phyloP scores from a whole-genome alignment of 2,888 invertebrate genomes.

The Eristalis pertinax region DNA sequence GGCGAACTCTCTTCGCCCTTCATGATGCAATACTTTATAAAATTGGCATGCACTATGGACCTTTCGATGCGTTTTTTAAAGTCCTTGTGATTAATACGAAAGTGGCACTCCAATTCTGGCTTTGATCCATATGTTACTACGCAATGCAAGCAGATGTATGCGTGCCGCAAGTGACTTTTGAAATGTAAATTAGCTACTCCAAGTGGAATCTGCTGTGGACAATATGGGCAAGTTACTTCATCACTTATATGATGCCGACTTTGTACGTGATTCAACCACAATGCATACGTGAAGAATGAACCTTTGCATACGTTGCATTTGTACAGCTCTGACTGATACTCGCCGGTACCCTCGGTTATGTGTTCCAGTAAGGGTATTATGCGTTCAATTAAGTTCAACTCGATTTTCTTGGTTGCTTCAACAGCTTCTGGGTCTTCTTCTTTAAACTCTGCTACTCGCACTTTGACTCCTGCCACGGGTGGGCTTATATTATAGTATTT shows the following conservation, averaged over 20 bases:
- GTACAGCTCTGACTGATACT: conserved; percentile 55
- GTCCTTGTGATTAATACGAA: conserved; percentile 11
- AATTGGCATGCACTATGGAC: not conserved
- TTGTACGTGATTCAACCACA: conserved; percentile 73
- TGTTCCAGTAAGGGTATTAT: conserved; percentile 36
- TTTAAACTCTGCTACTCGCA: not conserved
- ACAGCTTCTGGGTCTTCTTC: not conserved
- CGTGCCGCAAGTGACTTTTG: conserved; percentile 25
- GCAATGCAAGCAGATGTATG: conserved; percentile 51
- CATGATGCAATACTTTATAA: conserved; percentile 28
- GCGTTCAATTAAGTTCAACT: not conserved
- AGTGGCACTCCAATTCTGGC: conserved; percentile 22
- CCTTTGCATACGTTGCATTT: conserved; percentile 73
- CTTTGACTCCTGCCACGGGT: not conserved
- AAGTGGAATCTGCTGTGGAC: conserved; percentile 1
- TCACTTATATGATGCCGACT: conserved; percentile 59
- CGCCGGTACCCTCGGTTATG: conserved; percentile 44
- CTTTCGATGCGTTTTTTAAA: conserved; percentile 2
- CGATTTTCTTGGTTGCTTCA: conserved; percentile 4
- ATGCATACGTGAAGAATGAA: conserved; percentile 71
- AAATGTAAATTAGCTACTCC: conserved; percentile 9
- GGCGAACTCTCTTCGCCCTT: conserved; percentile 14
- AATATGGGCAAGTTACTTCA: conserved; percentile 24
- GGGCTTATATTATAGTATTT: conserved; percentile 13
- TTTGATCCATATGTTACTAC: conserved; percentile 22